phyloP scores from a whole-genome alignment of 35 echinoderm and acorn worm species.

The Holothuria glaberrima region DNA sequence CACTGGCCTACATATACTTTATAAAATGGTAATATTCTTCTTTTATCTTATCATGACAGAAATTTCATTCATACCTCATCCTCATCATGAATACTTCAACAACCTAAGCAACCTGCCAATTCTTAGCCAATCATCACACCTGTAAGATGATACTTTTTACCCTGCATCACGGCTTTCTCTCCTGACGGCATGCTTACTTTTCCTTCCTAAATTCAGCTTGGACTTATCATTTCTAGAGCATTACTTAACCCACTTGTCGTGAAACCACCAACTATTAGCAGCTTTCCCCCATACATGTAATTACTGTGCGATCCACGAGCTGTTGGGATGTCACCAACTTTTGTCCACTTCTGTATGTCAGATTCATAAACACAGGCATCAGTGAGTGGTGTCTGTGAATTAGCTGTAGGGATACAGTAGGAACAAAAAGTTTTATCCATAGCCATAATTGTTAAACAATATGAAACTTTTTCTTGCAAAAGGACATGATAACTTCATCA shows the following conservation, averaged over 20 bases:
- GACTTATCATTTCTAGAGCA: conserved; percentile 14
- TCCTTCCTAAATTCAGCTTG: conserved; percentile 28
- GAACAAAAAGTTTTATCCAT: too few species aligned
- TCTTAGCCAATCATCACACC: too few species aligned
- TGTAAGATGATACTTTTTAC: background rate
- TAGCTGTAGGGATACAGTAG: too few species aligned
- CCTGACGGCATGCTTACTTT: background rate
- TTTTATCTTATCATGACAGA: background rate
- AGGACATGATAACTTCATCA: too few species aligned
- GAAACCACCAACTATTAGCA: conserved; percentile 58
- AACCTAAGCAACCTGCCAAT: too few species aligned
- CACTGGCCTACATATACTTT: too few species aligned
- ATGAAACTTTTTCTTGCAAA: too few species aligned
- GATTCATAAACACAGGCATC: conserved; percentile 49
- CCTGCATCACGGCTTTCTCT: background rate
- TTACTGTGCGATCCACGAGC: conserved; percentile 52
- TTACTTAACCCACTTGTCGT: conserved; percentile 41
- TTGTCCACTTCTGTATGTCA: conserved; percentile 22
- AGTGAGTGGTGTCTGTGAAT: conserved; percentile 40
- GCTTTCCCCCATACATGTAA: conserved; percentile 43
- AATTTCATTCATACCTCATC: background rate
- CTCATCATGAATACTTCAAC: too few species aligned
- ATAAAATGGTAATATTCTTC: too few species aligned
- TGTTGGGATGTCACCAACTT: conserved; percentile 22
- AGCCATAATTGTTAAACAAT: too few species aligned